Evolutionary conservation across 2,888 invertebrate genomes (phyloP).

Genomic region (Pheosia gnoma): DNA sequence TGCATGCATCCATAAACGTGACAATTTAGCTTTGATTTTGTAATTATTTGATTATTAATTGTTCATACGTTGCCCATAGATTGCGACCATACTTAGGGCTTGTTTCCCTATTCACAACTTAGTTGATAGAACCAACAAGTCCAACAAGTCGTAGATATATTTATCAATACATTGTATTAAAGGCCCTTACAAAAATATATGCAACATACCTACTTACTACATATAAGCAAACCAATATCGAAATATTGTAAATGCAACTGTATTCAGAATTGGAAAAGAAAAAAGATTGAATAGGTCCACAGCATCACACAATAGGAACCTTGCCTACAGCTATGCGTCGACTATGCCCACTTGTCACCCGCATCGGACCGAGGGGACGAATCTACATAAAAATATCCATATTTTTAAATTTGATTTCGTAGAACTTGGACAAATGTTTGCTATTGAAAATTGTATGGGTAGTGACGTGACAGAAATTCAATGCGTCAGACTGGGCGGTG

Average conservation of each 20-base stretch:
- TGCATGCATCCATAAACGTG: no score
- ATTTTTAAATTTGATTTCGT: conserved; percentile 82
- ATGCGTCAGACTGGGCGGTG: conserved; percentile 58
- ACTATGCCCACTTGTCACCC: conserved; percentile 70
- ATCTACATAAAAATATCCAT: conserved; percentile 79
- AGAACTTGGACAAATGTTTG: conserved; percentile 78
- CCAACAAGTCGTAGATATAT: no score
- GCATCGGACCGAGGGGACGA: conserved; percentile 68
- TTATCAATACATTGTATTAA: no score
- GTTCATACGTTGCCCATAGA: no score
- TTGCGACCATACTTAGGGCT: no score
- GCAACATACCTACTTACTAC: background rate
- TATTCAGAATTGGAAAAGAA: conserved; percentile 22
- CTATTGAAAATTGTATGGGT: conserved; percentile 79
- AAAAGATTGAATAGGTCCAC: conserved; percentile 57
- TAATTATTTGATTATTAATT: no score
- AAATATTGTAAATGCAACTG: conserved; percentile 8
- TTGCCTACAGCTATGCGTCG: conserved; percentile 56
- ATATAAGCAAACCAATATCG: conserved; percentile 14
- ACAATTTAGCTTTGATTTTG: no score
- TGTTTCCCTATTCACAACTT: no score
- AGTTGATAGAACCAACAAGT: no score
- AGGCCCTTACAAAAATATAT: no score
- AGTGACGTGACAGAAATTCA: conserved; percentile 79
- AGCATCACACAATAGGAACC: conserved; percentile 51